phyloP scores from a whole-genome alignment of 2,113 vertebrate genomes.

The Tupaia tana region DNA sequence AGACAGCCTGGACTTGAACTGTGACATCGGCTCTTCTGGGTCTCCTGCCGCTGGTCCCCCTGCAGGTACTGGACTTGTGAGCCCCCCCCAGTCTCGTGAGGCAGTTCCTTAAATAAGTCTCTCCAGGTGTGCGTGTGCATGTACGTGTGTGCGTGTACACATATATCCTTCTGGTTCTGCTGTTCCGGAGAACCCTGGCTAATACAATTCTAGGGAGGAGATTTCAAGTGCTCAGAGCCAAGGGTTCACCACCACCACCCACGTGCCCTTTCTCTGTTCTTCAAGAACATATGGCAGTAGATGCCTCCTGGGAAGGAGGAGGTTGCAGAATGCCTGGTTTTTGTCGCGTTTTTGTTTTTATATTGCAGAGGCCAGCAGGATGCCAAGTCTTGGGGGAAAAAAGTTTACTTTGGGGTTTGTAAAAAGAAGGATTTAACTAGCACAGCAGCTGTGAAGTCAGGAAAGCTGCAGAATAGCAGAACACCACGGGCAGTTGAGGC shows the following conservation, averaged over 20 bases:
- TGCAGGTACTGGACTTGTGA: neutral
- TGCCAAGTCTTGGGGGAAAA: neutral
- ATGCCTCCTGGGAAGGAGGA: neutral
- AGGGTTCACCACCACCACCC: fast-evolving
- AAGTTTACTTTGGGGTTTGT: conserved; percentile 14
- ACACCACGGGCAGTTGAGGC: neutral
- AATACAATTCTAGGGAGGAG: fast-evolving
- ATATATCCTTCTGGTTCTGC: neutral
- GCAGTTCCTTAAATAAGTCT: neutral
- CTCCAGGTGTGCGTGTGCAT: neutral
- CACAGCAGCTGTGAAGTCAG: conserved; percentile 9
- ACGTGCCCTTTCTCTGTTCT: too few relatives aligned
- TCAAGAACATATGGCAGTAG: neutral
- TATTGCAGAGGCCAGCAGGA: conserved; percentile 52
- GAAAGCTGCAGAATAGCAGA: neutral
- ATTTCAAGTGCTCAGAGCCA: neutral
- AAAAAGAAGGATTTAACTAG: neutral
- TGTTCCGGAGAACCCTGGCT: neutral
- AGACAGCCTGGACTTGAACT: neutral
- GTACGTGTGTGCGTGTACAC: neutral
- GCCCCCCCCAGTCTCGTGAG: neutral
- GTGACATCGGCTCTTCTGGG: neutral
- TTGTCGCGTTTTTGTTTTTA: conserved; percentile 19
- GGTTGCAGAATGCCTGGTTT: neutral
- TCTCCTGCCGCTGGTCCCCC: neutral